These are phyloP conservation scores for Onychomys leucogaster DNA, from an alignment of 2,797 vertebrate species.

Conservation along the genomic window DNA sequence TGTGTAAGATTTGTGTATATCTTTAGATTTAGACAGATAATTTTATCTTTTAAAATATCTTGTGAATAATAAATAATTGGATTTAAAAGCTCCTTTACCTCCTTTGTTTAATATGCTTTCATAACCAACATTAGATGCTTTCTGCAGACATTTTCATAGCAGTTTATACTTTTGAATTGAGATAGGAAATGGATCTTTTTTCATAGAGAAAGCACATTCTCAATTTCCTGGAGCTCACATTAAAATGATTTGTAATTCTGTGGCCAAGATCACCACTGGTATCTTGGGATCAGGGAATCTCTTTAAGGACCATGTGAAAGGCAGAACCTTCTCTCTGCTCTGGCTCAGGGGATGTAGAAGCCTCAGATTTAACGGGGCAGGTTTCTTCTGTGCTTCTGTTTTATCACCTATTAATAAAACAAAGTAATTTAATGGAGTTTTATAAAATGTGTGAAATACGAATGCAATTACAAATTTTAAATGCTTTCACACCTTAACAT, in stretches of 20 bases:
- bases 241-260: conserved; percentile 61
- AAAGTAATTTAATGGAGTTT: conserved; percentile 49
- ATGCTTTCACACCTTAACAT: conserved; percentile 50
- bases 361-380: neutral
- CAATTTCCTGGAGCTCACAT: neutral
- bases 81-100: neutral
- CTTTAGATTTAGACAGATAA: neutral
- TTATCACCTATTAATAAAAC: neutral
- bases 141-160: conserved; percentile 9
- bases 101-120: neutral
- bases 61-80: neutral
- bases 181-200: neutral
- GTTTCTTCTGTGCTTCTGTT: conserved; percentile 45
- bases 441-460: conserved; percentile 60
- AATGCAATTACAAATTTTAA: conserved; percentile 36
- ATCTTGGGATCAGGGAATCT: conserved; percentile 44
- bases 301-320: conserved; percentile 11
- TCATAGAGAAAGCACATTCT: neutral
- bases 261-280: conserved; percentile 44
- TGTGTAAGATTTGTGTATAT: neutral
- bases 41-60: neutral
- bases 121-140: neutral
- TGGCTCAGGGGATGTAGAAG: conserved; percentile 40
- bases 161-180: conserved; percentile 32
- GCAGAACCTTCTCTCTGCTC: neutral